Conservation (phyloP, 2,113 vertebrate species). For the Oreochromis aureus region DNA sequence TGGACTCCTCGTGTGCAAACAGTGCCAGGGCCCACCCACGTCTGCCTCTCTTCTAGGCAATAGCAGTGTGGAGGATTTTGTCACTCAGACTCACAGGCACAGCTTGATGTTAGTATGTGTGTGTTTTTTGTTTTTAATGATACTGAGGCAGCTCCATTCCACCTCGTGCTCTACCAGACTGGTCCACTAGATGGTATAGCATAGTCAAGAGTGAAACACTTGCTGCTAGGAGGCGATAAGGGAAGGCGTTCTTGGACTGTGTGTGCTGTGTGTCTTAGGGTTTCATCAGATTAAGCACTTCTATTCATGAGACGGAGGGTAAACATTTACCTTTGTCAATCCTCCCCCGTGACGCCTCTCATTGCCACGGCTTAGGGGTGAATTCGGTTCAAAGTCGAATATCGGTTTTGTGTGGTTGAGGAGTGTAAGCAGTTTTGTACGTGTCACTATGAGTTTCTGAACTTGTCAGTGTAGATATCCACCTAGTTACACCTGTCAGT, state of each 20-base stretch:
- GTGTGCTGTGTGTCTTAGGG: background rate
- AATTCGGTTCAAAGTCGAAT: slow-evolving; percentile 4
- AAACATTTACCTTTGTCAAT: slow-evolving; percentile 37
- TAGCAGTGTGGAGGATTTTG: background rate
- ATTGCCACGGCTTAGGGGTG: slow-evolving; percentile 1
- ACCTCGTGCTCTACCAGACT: slow-evolving; percentile 33
- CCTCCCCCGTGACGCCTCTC: background rate
- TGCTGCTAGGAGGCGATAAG: background rate
- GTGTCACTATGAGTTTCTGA: background rate
- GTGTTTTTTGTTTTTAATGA: background rate
- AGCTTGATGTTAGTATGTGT: background rate
- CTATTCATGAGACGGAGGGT: background rate
- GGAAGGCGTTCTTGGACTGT: background rate
- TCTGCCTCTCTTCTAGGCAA: background rate
- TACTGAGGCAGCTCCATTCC: background rate
- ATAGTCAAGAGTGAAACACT: slow-evolving; percentile 44
- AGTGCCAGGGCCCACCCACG: background rate
- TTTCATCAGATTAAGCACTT: slow-evolving; percentile 39
- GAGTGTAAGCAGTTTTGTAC: background rate
- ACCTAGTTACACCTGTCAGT: background rate
- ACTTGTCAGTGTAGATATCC: background rate
- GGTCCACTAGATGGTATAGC: slow-evolving; percentile 72
- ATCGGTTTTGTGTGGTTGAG: background rate
- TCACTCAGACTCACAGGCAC: background rate
- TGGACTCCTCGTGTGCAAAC: background rate